phyloP scores from a whole-genome alignment of 2,797 vertebrate genomes.

The Nannoperca obscura region DNA sequence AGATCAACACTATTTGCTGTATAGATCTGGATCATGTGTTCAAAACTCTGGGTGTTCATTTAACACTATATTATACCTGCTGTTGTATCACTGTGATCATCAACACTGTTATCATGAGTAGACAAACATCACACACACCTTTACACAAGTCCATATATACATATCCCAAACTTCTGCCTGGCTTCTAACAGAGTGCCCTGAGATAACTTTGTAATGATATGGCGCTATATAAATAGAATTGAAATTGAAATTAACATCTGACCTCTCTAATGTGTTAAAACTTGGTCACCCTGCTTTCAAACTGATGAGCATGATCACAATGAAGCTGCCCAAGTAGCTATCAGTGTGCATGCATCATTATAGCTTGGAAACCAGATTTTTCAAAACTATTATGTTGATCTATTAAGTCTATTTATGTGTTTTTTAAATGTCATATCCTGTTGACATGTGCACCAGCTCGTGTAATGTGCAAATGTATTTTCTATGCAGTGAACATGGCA shows the following conservation, averaged over 20 bases:
- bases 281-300: background rate
- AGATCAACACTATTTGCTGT: background rate
- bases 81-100: slow-evolving; percentile 17
- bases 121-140: background rate
- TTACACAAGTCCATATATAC: no score
- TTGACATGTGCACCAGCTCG: slow-evolving; percentile 3
- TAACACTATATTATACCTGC: background rate
- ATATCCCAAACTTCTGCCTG: no score
- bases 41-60: background rate
- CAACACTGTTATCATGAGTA: background rate
- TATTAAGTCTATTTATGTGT: background rate
- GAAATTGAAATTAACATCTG: background rate
- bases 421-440: background rate
- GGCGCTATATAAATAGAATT: no score
- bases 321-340: background rate
- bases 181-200: no score
- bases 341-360: background rate
- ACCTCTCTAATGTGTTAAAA: background rate
- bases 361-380: background rate
- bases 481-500: background rate
- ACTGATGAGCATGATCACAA: background rate
- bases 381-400: slow-evolving; percentile 7
- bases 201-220: no score
- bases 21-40: background rate
- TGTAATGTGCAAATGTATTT: background rate